Percentiles rank a stretch among this genome's conserved stretches.
Conservation (phyloP, 2,113 vertebrate genomes). For the Eclectus roratus region DNA sequence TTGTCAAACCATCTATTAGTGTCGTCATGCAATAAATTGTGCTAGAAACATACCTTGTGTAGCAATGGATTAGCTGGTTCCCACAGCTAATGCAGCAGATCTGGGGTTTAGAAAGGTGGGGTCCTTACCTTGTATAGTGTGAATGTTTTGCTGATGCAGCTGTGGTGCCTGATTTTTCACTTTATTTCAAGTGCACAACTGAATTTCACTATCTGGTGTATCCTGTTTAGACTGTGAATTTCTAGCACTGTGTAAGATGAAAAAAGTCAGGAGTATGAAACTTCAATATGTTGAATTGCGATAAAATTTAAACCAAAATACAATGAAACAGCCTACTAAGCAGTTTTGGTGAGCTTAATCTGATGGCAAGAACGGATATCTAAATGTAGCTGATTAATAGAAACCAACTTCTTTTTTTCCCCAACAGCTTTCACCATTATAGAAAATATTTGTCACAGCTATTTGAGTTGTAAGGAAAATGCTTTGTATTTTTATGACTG, state of each 20-base stretch:
- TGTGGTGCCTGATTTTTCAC: background rate
- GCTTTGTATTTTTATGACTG: slow-evolving; percentile 2
- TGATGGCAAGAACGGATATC: background rate
- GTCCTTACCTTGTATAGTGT: accelerated
- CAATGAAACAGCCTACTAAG: background rate
- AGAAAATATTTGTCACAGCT: slow-evolving; percentile 24
- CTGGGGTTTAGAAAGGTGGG: background rate
- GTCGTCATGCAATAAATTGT: background rate
- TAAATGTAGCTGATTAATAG: slow-evolving; percentile 19
- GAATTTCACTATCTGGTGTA: background rate
- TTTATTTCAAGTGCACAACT: background rate
- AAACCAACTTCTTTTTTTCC: background rate
- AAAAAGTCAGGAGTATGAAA: background rate
- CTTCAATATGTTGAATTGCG: background rate
- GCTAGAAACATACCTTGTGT: background rate
- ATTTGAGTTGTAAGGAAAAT: slow-evolving; percentile 15
- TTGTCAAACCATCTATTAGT: background rate
- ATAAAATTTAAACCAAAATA: background rate
- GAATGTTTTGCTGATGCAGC: background rate
- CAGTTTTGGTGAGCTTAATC: background rate
- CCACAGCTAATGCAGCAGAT: background rate
- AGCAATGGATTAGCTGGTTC: background rate
- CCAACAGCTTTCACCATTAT: background rate
- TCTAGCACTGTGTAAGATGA: background rate
- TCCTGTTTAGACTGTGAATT: background rate